Evolutionary conservation across 2,888 invertebrate genomes (phyloP).

Genomic region (Druceiella hillmani): DNA sequence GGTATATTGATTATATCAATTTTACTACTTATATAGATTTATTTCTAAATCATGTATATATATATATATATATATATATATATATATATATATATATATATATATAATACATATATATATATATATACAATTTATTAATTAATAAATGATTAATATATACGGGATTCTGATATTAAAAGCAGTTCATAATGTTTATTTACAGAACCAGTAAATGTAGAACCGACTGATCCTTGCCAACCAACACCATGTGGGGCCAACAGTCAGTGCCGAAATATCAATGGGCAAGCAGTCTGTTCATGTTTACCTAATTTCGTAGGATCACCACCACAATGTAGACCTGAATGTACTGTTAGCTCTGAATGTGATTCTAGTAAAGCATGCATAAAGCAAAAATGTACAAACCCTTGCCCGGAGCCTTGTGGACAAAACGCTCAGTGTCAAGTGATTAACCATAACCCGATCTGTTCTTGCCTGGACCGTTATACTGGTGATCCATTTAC

Average conservation of each 20-base stretch:
- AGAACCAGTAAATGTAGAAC: slow-evolving; percentile 33
- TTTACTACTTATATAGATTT: too few species aligned
- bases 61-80: too few species aligned
- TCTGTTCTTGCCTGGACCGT: slow-evolving; percentile 60
- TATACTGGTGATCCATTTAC: slow-evolving; percentile 66
- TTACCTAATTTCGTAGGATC: slow-evolving; percentile 59
- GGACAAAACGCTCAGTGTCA: slow-evolving; percentile 62
- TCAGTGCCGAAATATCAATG: slow-evolving; percentile 64
- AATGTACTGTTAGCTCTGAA: slow-evolving; percentile 61
- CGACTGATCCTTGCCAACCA: slow-evolving; percentile 58
- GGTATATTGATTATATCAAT: slow-evolving; percentile 32
- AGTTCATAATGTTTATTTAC: too few species aligned
- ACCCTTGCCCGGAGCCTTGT: slow-evolving; percentile 65
- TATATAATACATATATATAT: too few species aligned
- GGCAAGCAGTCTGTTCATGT: slow-evolving; percentile 68
- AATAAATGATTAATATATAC: too few species aligned
- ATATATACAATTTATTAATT: too few species aligned
- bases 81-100: too few species aligned
- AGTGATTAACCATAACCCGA: slow-evolving; percentile 68
- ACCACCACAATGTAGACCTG: slow-evolving; percentile 61
- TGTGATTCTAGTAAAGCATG: slow-evolving; percentile 62
- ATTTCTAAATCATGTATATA: too few species aligned
- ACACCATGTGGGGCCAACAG: slow-evolving; percentile 75
- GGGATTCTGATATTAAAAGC: slow-evolving; percentile 6
- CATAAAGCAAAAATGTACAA: slow-evolving; percentile 59